Evolutionary conservation across 2,888 invertebrate genomes (phyloP), one percentile per base, ranked within the genome.

Genomic region (Nomada ruficornis): DNA sequence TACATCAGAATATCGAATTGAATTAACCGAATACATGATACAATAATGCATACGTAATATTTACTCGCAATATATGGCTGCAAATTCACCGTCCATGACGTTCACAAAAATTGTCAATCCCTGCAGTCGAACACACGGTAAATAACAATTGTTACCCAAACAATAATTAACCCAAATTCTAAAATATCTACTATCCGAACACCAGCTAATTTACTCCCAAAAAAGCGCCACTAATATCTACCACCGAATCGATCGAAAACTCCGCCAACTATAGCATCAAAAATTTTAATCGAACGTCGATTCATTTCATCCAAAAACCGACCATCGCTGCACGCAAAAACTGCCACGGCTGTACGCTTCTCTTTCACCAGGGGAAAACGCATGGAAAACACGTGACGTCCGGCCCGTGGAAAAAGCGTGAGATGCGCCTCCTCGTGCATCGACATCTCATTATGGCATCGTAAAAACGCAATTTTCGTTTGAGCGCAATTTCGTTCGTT

Each of bases 381-480:
- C 15, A 50, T 15, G 4, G 20, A 15, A 44, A 67, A 1, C 18
- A 11, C 23, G 29, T 2, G 44, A 11, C 1, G 2, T 23, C 3
- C 18, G 15, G 4, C 5, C 2, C 10, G 9, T 10, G 11, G 11
- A n/a, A 23, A 50, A 50, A 59, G 0, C 23, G 29, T 20, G 18
- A 5, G 26, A 11, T 2, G 26, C 11, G 13, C 26, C 29, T n/a
- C 52, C 50, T 42, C 42, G 67, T 29, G 60, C 69, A 57, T 59
- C 62, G 73, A 59, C 74, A 75, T 80, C 67, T 74, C 84, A 82
- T 74, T 74, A 65, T 71, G 65, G 64, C 50, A 65, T 70, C 73
- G 74, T 73, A 83, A 81, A 86, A 87, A 85, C 77, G 65, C 78
- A 86, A 85, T 85, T 86, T 80, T 50, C 36, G 36, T 5, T 7